Evolutionary conservation across 2,888 invertebrate species (phyloP).

Genomic region (Eristalis tenax): DNA sequence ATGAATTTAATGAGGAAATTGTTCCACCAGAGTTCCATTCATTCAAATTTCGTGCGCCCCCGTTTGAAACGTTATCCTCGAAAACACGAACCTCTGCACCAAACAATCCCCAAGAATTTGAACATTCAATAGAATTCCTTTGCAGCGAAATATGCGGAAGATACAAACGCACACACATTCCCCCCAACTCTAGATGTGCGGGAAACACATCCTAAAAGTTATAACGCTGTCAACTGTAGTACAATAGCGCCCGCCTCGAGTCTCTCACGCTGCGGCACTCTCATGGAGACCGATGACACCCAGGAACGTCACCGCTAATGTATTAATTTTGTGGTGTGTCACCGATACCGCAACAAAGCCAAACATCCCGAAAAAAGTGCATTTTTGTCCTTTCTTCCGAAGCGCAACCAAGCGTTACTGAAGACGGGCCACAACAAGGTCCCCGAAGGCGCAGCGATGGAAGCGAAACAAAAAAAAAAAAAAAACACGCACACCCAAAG

Average conservation of each 20-base stretch:
- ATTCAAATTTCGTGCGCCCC: background rate
- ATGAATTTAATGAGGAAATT: background rate
- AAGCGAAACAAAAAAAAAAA: slow-evolving; percentile 18
- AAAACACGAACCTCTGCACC: background rate
- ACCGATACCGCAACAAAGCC: slow-evolving; percentile 69
- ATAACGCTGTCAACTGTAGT: background rate
- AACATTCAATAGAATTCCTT: slow-evolving; percentile 32
- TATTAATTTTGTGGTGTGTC: slow-evolving; percentile 71
- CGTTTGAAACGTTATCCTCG: background rate
- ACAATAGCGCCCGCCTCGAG: background rate
- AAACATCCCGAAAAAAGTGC: slow-evolving; percentile 55
- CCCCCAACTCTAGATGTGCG: slow-evolving; percentile 4
- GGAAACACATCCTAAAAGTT: slow-evolving; percentile 15
- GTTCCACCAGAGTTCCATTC: background rate
- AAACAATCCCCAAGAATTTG: background rate
- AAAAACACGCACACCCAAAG: slow-evolving; percentile 4
- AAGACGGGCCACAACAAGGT: slow-evolving; percentile 15
- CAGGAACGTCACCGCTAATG: slow-evolving; percentile 69
- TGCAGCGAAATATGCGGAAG: slow-evolving; percentile 56
- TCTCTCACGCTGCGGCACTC: slow-evolving; percentile 35
- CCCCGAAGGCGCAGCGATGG: background rate
- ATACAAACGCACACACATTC: background rate
- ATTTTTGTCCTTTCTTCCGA: slow-evolving; percentile 61
- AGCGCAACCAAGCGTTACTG: slow-evolving; percentile 39
- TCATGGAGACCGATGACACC: slow-evolving; percentile 68